Percentiles rank a stretch among this genome's conserved stretches.
Conservation (phyloP, 2,797 vertebrate species). For the Threskiornis aethiopicus region DNA sequence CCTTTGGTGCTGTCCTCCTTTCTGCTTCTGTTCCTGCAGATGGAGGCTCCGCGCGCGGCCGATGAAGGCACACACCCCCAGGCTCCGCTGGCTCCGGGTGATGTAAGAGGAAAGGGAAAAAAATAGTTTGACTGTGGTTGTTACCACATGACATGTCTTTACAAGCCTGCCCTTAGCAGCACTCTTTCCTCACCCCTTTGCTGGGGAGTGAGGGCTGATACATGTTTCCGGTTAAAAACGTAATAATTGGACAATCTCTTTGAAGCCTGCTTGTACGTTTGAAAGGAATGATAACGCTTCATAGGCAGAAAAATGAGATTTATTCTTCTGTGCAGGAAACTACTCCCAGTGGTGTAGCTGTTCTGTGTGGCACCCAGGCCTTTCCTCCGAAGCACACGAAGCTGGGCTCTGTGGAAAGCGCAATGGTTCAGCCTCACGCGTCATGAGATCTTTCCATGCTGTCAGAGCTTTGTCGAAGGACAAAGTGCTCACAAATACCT, state of each 20-base stretch:
- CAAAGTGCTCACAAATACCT: neutral
- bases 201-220: neutral
- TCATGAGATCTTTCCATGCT: rapidly evolving
- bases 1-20: neutral
- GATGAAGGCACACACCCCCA: rapidly evolving
- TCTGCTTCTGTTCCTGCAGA: neutral
- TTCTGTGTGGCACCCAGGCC: rapidly evolving
- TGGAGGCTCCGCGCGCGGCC: rapidly evolving
- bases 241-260: neutral
- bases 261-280: neutral
- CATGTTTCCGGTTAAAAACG: rapidly evolving
- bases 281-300: neutral
- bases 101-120: neutral
- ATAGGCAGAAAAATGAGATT: neutral
- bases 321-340: neutral
- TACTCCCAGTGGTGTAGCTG: neutral
- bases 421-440: rapidly evolving
- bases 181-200: neutral
- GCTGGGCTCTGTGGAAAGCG: neutral
- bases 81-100: rapidly evolving
- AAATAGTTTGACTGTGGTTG: rapidly evolving
- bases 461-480: neutral
- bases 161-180: neutral
- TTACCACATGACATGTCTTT: neutral
- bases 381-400: neutral